Percentiles rank a stretch among this genome's conserved stretches.
phyloP scores from a whole-genome alignment of 1,140 invertebrate species.

The Megathymus violae region DNA sequence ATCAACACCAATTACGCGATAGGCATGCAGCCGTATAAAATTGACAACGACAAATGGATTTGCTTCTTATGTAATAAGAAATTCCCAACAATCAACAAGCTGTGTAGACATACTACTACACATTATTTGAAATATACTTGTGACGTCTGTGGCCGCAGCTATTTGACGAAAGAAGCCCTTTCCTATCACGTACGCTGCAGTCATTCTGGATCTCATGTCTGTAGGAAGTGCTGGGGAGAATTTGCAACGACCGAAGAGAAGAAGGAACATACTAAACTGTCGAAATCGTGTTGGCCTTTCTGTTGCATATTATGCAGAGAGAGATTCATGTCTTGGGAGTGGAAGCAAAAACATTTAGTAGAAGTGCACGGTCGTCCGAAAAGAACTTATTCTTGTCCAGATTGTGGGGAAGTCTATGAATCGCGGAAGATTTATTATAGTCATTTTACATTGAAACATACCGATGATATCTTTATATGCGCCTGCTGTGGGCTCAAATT shows the following conservation, averaged over 20 bases:
- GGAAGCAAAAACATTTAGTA: constrained; percentile 59
- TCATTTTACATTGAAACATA: constrained; percentile 65
- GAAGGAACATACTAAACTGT: constrained; percentile 52
- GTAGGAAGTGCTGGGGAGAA: constrained; percentile 67
- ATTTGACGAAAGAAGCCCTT: constrained; percentile 60
- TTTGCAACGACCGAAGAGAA: constrained; percentile 56
- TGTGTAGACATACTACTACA: constrained; percentile 63
- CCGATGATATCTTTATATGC: constrained; percentile 60
- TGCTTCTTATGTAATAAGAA: constrained; percentile 64
- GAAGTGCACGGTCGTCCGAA: constrained; percentile 52
- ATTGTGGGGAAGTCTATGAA: constrained; percentile 56
- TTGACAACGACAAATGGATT: constrained; percentile 58
- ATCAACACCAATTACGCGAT: constrained; percentile 53
- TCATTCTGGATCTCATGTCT: constrained; percentile 58
- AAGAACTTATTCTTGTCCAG: constrained; percentile 57
- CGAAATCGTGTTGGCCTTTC: constrained; percentile 64
- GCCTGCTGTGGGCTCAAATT: constrained; percentile 65
- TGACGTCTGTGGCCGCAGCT: constrained; percentile 66
- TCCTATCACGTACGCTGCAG: constrained; percentile 66
- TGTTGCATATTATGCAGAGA: constrained; percentile 61
- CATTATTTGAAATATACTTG: constrained; percentile 71
- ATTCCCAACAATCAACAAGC: constrained; percentile 51
- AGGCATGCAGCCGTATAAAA: constrained; percentile 59
- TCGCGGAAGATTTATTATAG: constrained; percentile 57
- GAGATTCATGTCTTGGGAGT: constrained; percentile 66